Base-by-base conservation (phyloP, 2,113 vertebrate genomes). In the Ondatra zibethicus region DNA sequence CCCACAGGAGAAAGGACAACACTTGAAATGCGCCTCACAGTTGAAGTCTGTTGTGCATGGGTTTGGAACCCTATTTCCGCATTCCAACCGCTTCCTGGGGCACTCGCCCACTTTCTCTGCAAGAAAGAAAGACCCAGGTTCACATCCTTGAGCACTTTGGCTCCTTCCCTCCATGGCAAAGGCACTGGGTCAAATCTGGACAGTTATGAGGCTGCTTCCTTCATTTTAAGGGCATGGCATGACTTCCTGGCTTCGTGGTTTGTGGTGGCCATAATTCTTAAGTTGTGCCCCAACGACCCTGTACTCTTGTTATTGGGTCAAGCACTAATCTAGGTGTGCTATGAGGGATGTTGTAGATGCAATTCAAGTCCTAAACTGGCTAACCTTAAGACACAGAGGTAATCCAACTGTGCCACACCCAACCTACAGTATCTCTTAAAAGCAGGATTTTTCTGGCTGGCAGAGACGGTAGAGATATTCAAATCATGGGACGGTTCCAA, bases 61-160 rank as follows among this genome's bases (percentile, higher is more conserved):
- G 4, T 12, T 11, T 16, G 0, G 17, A 45, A 11, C 0, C 2
- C 0, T 5, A 17, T 0, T 3, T 1, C 0, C 0, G 80, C 97
- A 97, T 5, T 0, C 5, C 33, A 94, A 0, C 50, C 92, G 91
- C 21, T 93, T 89, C 13, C 4, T 4, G 45, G 88, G 95, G n/a
- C 97, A 98, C 11, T 0, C 0, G 45, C 97, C 96, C 76, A 61
- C 70, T 90, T 97, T 98, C 7, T 21, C 97, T 98, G 72, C 36
- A 96, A 95, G 80, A 96, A 93, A 96, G 23, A 91, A 85, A 77
- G 8, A 19, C 55, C 23, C 47, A 76, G 25, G 88, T 33, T 87
- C 31, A 77, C 14, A 42, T 19, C 42, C 29, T 39, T 39, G 45
- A 73, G 45, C 55, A 11, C 73, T 84, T 50, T 19, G 87, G 84